Evolutionary conservation across 2,888 invertebrate species (phyloP).

Genomic region (Macroteleia sp.): DNA sequence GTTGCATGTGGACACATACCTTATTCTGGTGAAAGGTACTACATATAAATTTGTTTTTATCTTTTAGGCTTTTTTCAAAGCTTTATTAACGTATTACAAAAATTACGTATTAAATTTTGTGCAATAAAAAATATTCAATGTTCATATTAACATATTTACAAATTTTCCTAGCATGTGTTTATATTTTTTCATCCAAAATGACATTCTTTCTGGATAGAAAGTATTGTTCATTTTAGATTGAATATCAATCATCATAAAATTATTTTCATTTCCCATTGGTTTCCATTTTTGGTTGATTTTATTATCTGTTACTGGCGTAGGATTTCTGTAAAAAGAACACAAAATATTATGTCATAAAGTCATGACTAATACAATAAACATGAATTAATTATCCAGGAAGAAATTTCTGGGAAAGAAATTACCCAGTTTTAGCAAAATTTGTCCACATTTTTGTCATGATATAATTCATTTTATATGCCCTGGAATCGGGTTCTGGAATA

Average conservation of each 20-base stretch:
- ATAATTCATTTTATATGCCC: conserved; percentile 78
- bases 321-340: too few species aligned
- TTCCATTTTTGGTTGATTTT: conserved; percentile 81
- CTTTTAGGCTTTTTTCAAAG: too few species aligned
- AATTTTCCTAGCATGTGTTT: conserved; percentile 71
- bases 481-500: conserved; percentile 76
- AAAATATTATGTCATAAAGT: too few species aligned
- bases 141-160: conserved; percentile 29
- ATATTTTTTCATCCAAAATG: conserved; percentile 84
- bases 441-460: conserved; percentile 84
- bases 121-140: too few species aligned
- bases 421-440: conserved; percentile 85
- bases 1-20: too few species aligned
- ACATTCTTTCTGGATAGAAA: conserved; percentile 79
- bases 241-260: conserved; percentile 82
- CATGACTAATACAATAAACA: too few species aligned
- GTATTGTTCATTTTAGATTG: conserved; percentile 74
- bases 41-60: too few species aligned
- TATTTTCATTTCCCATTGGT: conserved; percentile 73
- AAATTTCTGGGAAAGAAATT: too few species aligned
- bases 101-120: too few species aligned
- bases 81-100: too few species aligned
- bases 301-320: conserved; percentile 79
- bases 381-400: too few species aligned
- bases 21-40: too few species aligned